phyloP scores from a whole-genome alignment of 2,797 vertebrate genomes.

The Coregonus ussuriensis region DNA sequence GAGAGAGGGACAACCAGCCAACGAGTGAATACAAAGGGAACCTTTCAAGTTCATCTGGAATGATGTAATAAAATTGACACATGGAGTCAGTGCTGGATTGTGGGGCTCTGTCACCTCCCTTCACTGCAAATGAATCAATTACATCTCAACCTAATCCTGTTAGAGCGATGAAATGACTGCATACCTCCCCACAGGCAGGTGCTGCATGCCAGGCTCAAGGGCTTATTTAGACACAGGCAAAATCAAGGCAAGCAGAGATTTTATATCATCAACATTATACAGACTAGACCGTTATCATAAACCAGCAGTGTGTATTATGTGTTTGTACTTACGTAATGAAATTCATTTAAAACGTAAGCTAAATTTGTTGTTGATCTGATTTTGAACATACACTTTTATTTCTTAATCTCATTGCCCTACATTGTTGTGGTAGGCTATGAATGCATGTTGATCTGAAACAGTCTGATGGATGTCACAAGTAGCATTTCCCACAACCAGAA shows the following conservation, averaged over 20 bases:
- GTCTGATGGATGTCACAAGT: constrained; percentile 45
- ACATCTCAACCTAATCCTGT: constrained; percentile 94
- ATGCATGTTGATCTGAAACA: neutral
- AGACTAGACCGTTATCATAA: constrained; percentile 45
- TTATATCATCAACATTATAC: constrained; percentile 84
- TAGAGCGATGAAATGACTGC: constrained; percentile 92
- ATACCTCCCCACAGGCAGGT: constrained; percentile 89
- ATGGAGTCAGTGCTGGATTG: constrained; percentile 90
- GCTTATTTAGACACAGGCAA: constrained; percentile 82
- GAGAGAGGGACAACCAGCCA: constrained; percentile 85
- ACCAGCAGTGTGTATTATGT: constrained; percentile 22
- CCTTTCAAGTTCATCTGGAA: constrained; percentile 89
- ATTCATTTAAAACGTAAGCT: constrained; percentile 13
- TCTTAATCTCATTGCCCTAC: neutral
- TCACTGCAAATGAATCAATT: constrained; percentile 92
- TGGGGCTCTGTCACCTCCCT: constrained; percentile 88
- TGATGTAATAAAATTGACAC: constrained; percentile 94
- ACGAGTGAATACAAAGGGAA: constrained; percentile 85
- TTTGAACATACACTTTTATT: neutral
- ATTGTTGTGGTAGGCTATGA: neutral
- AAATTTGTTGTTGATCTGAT: neutral
- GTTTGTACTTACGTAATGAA: constrained; percentile 3
- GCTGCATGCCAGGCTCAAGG: constrained; percentile 80
- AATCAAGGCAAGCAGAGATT: constrained; percentile 80
- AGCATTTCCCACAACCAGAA: constrained; percentile 2